phyloP scores from a whole-genome alignment of 2,888 invertebrate genomes.

The Lottia gigantea region DNA sequence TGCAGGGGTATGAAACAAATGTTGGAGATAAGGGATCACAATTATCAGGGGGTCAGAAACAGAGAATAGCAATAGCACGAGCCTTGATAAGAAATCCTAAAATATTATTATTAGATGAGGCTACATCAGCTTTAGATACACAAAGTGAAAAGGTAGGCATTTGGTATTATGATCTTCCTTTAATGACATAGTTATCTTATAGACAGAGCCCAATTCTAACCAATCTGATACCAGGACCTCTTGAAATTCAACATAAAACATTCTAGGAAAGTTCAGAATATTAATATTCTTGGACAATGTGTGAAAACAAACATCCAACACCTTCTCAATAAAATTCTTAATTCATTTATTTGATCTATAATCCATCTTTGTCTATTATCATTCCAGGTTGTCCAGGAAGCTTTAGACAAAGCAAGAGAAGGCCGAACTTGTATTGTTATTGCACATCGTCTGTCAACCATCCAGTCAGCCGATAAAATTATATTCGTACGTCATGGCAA shows the following conservation, averaged over 20 bases:
- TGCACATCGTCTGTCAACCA: slow-evolving; percentile 87
- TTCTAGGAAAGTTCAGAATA: too few relatives aligned
- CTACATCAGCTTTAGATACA: slow-evolving; percentile 66
- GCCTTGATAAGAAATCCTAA: slow-evolving; percentile 76
- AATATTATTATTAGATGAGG: slow-evolving; percentile 72
- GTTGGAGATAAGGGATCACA: slow-evolving; percentile 65
- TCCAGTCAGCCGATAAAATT: slow-evolving; percentile 80
- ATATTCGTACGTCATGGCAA: slow-evolving; percentile 65
- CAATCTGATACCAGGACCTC: too few relatives aligned
- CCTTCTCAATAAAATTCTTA: too few relatives aligned
- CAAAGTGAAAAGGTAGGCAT: slow-evolving; percentile 55
- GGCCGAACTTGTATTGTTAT: slow-evolving; percentile 85
- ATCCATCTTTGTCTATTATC: slow-evolving; percentile 22
- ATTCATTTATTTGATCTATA: too few relatives aligned
- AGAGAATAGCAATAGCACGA: slow-evolving; percentile 78
- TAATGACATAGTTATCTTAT: too few relatives aligned
- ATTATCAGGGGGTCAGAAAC: slow-evolving; percentile 68
- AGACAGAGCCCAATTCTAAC: too few relatives aligned
- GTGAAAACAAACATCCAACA: too few relatives aligned
- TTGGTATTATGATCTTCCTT: too few relatives aligned
- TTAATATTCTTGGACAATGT: too few relatives aligned
- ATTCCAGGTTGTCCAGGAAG: slow-evolving; percentile 83
- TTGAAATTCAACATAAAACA: too few relatives aligned
- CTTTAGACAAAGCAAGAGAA: slow-evolving; percentile 82
- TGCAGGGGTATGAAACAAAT: slow-evolving; percentile 59